Conservation (phyloP, 2,113 vertebrate genomes). For the Athene cunicularia region DNA sequence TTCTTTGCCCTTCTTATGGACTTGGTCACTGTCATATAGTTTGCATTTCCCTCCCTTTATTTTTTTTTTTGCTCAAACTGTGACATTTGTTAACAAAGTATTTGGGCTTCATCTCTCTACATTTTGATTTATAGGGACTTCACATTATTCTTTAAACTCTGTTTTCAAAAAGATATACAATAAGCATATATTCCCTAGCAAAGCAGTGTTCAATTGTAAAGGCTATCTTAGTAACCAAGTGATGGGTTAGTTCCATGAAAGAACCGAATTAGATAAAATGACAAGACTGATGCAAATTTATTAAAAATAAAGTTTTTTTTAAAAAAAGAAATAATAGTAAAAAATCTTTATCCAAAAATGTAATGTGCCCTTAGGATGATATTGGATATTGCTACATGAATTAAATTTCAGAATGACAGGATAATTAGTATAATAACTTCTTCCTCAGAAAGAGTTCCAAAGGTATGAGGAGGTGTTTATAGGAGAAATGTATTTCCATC, state of each 20-base stretch:
- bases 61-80: not conserved
- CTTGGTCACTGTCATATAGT: not conserved
- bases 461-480: not conserved
- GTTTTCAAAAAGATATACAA: not conserved
- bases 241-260: constrained; percentile 12
- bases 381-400: constrained; percentile 2
- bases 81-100: not conserved
- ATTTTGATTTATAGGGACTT: constrained; percentile 4
- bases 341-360: not conserved
- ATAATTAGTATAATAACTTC: constrained; percentile 38
- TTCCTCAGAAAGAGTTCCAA: constrained; percentile 23
- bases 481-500: constrained; percentile 8
- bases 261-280: constrained; percentile 15
- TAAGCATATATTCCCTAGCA: not conserved
- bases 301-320: not conserved
- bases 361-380: not conserved
- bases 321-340: not conserved
- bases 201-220: not conserved
- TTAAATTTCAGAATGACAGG: constrained; percentile 50
- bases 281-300: not conserved
- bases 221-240: not conserved
- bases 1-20: not conserved
- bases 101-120: not conserved
- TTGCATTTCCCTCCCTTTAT: not conserved
- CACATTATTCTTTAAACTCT: not conserved